Evolutionary conservation across 2,888 invertebrate genomes (phyloP).

Genomic region (Polylopha cassiicola): DNA sequence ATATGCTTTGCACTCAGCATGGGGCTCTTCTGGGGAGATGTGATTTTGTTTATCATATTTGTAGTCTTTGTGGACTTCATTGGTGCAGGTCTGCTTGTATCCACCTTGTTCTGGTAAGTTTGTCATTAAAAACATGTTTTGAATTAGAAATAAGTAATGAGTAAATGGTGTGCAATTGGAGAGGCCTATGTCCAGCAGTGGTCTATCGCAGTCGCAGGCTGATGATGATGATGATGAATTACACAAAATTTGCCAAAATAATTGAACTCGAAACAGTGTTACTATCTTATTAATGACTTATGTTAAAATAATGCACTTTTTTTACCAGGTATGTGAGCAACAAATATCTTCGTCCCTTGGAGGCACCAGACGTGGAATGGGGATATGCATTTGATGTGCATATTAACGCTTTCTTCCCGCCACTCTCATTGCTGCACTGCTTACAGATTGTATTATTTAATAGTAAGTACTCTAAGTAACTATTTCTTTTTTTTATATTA

Average conservation of each 20-base stretch:
- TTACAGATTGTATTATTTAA: constrained; percentile 93
- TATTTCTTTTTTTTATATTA: background rate
- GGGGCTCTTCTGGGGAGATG: constrained; percentile 81
- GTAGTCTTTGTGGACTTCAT: constrained; percentile 97
- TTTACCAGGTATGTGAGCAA: constrained; percentile 86
- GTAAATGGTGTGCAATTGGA: too few relatives aligned
- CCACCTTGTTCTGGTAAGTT: constrained; percentile 91
- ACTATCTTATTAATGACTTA: too few relatives aligned
- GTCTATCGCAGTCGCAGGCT: too few relatives aligned
- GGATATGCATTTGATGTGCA: constrained; percentile 99
- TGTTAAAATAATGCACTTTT: constrained; percentile 2
- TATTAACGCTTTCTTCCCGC: constrained; percentile 98
- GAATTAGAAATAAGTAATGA: too few relatives aligned
- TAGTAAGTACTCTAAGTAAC: constrained; percentile 70
- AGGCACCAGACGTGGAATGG: constrained; percentile 91
- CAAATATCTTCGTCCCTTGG: constrained; percentile 82
- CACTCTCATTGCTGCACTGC: constrained; percentile 94
- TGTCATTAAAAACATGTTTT: constrained; percentile 1
- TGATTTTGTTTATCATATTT: constrained; percentile 90
- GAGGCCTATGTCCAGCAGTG: too few relatives aligned
- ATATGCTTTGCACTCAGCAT: constrained; percentile 90
- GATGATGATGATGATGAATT: too few relatives aligned
- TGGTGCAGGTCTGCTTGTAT: constrained; percentile 89
- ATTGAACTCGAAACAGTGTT: too few relatives aligned
- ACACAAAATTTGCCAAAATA: too few relatives aligned